Evolutionary conservation across 2,888 invertebrate species (phyloP), one percentile per base, ranked within the genome.

Genomic region (Leptarthrus brevirostris): DNA sequence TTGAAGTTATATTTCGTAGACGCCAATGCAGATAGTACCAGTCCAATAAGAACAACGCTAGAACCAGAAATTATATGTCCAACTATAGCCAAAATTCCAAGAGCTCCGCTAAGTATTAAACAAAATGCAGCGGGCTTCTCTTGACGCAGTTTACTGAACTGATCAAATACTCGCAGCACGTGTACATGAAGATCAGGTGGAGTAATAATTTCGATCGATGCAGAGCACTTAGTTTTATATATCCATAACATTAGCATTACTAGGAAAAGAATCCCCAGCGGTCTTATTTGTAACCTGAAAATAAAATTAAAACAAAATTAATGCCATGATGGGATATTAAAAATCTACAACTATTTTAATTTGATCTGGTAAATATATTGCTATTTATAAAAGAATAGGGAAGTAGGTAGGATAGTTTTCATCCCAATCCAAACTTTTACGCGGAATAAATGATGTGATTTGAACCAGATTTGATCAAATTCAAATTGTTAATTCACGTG

Each of bases 31-130:
- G 82, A 80, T 14, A 83, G 53, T 12, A 83, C 79, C 66, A 84
- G 72, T 1, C 82, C 79, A 0, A 80, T 75, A 8, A 84, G 75
- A 54, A 83, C 81, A 64, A 84, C 75, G 8, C 79, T 79, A n/a
- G 82, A 81, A 2, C 83, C 84, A 0, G 84, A 82, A 26, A 84
- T 52, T 2, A 83, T 77, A 58, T 84, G 83, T 0, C 84, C 84
- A 24, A 84, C 36, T 18, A 83, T 73, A 8, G 84, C 84, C 22
- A 84, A 70, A 3, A 78, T 69, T 58, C 77, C 79, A 49, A 83
- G 74, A 12, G 79, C 78, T 24, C 78, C 76, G 34, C 79, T 79
- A 36, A 80, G 78, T 10, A 80, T 76, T 26, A 79, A 69, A 64
- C 81, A 82, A 75, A 83, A 85, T 78, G 81, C 79, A 34, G 77